Evolutionary conservation across 2,113 vertebrate species (phyloP), one percentile per base, ranked within the genome.

Genomic region (Xiphophorus hellerii): DNA sequence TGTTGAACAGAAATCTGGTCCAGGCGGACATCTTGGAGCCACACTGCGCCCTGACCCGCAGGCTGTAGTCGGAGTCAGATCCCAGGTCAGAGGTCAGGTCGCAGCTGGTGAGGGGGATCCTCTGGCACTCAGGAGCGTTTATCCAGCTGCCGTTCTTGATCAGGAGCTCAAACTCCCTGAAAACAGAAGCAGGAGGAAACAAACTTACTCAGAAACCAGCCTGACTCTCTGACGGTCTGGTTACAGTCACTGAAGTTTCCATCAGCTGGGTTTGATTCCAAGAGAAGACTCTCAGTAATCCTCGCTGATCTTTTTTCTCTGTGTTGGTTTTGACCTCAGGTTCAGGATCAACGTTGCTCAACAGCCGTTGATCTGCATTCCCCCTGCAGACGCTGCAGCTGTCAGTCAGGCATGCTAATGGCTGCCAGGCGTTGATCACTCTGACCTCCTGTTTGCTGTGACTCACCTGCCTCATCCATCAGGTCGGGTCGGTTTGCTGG

Each of bases 21-120:
- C 93, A 93, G 12, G 66, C 1, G 0, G 89, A 92, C 3, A 10
- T 48, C n/a, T 8, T 29, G 0, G 67, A n/a, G 1, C 85, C 69
- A 28, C 94, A 94, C 12, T 71, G 64, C 0, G 80, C 90, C 29
- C 83, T 64, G 35, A 95, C 83, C 0, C 62, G 90, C 3, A 94
- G 27, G 76, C 66, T 89, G 82, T 95, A 95, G 89, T 94, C 86
- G 0, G 92, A 92, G 86, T 95, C 92, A 0, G 92, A 94, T 44
- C 89, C 88, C 22, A 95, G 84, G 77, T 93, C 93, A 22, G 58
- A 30, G 64, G 87, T 94, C 84, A 95, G 77, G 85, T 95, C 93
- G 27, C 94, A 95, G 63, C 31, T 62, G 1, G 70, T 61, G 6
- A 7, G 17, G 1, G 22, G 14, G 20, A 81, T 90, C 4, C 10